Percentiles rank a stretch among this genome's conserved stretches.
Evolutionary conservation across 2,113 vertebrate species (phyloP).

Genomic region (Rousettus leschenaultii): DNA sequence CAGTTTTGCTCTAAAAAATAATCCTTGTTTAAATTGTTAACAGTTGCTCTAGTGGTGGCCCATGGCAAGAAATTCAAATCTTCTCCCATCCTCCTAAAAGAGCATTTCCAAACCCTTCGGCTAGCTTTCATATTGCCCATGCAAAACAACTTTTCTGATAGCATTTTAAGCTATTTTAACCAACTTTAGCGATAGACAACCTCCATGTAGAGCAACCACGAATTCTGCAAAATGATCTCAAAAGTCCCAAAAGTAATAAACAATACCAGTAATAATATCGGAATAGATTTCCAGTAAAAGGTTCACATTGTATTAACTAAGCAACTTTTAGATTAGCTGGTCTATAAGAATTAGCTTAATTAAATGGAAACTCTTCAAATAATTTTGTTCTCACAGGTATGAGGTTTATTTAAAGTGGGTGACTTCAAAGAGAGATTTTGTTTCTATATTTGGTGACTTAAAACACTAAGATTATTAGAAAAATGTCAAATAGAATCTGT

Average conservation of each 20-base stretch:
- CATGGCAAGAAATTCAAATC: constrained; percentile 36
- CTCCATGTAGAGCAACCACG: background rate
- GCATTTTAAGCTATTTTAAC: constrained; percentile 2
- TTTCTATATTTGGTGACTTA: constrained; percentile 36
- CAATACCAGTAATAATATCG: background rate
- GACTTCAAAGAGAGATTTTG: background rate
- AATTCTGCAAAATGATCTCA: background rate
- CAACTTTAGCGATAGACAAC: background rate
- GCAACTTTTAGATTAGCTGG: background rate
- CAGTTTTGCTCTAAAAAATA: constrained; percentile 72
- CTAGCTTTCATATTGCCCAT: background rate
- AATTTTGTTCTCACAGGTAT: background rate
- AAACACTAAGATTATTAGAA: background rate
- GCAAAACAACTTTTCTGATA: constrained; percentile 21
- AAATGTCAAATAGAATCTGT: background rate
- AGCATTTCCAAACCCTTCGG: background rate
- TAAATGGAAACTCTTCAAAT: background rate
- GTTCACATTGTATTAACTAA: background rate
- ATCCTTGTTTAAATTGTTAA: constrained; percentile 69
- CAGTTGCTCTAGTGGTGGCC: constrained; percentile 43
- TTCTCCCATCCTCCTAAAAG: background rate
- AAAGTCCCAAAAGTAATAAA: background rate
- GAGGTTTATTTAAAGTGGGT: background rate
- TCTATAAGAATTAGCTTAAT: background rate
- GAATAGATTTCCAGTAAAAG: background rate